Evolutionary conservation across 2,113 vertebrate genomes (phyloP).

Genomic region (Machaerirhynchus nigripectus): DNA sequence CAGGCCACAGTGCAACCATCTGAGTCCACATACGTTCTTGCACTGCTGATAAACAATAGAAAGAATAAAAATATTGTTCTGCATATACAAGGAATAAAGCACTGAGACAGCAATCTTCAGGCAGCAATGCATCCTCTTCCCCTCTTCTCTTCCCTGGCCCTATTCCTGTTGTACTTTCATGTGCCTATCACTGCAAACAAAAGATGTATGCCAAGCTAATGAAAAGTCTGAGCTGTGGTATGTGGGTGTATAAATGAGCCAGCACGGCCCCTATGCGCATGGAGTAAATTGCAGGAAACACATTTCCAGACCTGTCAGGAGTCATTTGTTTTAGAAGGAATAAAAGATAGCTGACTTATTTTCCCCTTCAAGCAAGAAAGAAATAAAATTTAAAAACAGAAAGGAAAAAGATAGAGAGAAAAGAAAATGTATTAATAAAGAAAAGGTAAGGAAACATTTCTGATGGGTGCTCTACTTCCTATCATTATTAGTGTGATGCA

Average conservation of each 20-base stretch:
- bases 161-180: neutral
- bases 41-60: neutral
- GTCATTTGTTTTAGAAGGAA: neutral
- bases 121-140: neutral
- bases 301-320: conserved; percentile 17
- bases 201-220: neutral
- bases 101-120: neutral
- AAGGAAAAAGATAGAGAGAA: neutral
- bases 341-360: conserved; percentile 11
- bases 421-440: neutral
- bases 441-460: neutral
- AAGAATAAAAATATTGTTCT: neutral
- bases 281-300: neutral
- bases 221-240: neutral
- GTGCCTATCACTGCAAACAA: conserved; percentile 6
- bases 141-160: neutral
- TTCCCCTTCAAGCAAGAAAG: neutral
- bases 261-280: neutral
- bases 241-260: conserved; percentile 16
- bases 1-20: neutral
- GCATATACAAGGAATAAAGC: neutral
- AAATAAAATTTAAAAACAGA: neutral
- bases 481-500: neutral
- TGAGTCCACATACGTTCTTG: neutral
- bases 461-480: neutral